Evolutionary conservation across 1,140 invertebrate genomes (phyloP).

Genomic region (Habropoda laboriosa): DNA sequence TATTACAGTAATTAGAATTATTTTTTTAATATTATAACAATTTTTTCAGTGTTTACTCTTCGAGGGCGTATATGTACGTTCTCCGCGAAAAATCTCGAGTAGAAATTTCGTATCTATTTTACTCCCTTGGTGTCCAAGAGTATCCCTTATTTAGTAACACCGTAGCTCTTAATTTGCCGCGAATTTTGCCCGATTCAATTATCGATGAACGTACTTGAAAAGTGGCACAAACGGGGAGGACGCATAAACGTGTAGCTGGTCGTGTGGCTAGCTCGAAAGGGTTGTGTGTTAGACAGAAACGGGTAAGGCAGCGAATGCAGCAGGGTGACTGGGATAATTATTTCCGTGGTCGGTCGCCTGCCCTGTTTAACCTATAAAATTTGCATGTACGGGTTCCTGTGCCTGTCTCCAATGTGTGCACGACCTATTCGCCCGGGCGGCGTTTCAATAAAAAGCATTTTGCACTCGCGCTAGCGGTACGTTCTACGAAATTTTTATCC

Average conservation of each 20-base stretch:
- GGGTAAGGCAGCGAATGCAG: slow-evolving; percentile 67
- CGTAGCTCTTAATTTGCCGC: neutral
- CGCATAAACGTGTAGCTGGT: neutral
- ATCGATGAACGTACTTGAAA: slow-evolving; percentile 16
- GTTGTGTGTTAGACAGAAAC: slow-evolving; percentile 40
- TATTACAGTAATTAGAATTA: too few relatives aligned
- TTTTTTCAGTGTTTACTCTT: too few relatives aligned
- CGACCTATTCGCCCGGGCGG: slow-evolving; percentile 28
- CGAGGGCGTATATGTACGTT: too few relatives aligned
- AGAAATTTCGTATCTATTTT: neutral
- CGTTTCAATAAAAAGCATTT: slow-evolving; percentile 57
- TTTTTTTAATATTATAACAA: too few relatives aligned
- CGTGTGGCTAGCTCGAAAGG: neutral
- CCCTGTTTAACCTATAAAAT: slow-evolving; percentile 74
- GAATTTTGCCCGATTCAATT: neutral
- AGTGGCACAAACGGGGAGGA: neutral
- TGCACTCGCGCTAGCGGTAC: slow-evolving; percentile 37
- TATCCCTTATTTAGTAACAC: neutral
- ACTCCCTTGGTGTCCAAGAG: neutral
- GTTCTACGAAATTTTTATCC: slow-evolving; percentile 49
- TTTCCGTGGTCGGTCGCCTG: slow-evolving; percentile 67
- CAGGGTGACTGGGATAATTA: slow-evolving; percentile 71
- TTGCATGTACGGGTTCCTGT: slow-evolving; percentile 65
- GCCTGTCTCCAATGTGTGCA: slow-evolving; percentile 19
- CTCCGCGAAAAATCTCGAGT: too few relatives aligned